Evolutionary conservation across 2,888 invertebrate species (phyloP).

Genomic region (Drosophila cognata): DNA sequence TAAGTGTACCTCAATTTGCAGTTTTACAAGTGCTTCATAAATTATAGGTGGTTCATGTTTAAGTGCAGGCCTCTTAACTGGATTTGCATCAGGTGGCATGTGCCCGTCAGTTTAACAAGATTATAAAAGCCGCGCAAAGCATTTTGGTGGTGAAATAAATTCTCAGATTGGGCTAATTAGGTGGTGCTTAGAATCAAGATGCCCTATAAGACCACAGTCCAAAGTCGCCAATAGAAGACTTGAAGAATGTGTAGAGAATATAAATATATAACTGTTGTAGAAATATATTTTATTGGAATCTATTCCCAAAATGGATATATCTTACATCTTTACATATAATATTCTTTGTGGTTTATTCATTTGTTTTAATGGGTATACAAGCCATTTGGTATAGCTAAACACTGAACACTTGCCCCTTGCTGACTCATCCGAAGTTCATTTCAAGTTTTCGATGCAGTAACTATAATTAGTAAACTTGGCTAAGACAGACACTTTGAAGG

Average conservation of each 20-base stretch:
- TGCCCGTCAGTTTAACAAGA: slow-evolving; percentile 3
- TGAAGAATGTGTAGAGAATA: not conserved
- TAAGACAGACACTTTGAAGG: slow-evolving; percentile 38
- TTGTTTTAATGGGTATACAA: not conserved
- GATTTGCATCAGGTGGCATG: slow-evolving; percentile 37
- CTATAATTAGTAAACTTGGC: slow-evolving; percentile 34
- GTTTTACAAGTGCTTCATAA: slow-evolving; percentile 44
- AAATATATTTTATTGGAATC: too few relatives aligned
- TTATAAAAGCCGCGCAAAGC: slow-evolving; percentile 10
- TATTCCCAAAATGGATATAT: not conserved
- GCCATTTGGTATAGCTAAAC: not conserved
- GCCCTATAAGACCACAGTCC: not conserved
- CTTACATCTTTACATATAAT: not conserved
- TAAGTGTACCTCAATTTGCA: slow-evolving; percentile 18
- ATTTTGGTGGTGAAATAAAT: not conserved
- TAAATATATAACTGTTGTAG: not conserved
- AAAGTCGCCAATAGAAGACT: not conserved
- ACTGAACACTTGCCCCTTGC: not conserved
- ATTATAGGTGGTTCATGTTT: slow-evolving; percentile 50
- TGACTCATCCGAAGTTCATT: slow-evolving; percentile 31
- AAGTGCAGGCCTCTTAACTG: slow-evolving; percentile 33
- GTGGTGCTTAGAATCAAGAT: not conserved
- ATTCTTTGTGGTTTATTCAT: too few relatives aligned
- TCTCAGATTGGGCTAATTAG: not conserved
- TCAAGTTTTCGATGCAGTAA: slow-evolving; percentile 15